Evolutionary conservation across 2,797 vertebrate genomes (phyloP), one percentile per base, ranked within the genome.

Genomic region (Coracias cyanogaster): DNA sequence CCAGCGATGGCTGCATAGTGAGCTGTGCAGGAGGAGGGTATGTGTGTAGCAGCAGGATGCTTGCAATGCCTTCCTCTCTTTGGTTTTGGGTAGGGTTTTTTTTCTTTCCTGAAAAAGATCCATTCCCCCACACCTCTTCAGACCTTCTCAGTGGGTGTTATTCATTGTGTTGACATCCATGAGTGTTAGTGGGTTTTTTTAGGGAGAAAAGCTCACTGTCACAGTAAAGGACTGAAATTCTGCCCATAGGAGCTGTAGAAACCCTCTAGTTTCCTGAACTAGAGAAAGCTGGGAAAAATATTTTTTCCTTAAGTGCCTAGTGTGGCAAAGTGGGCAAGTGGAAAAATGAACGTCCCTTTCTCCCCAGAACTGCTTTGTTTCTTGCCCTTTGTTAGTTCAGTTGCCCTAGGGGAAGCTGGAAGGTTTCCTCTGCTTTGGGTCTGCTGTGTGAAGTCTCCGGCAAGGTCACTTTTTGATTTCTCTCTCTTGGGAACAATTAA

Each of bases 381-480:
- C 80, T 94, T 91, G 48, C 71, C 58, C 55, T 86, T 64, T 94
- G 73, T 92, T 77, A 54, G 52, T 79, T 92, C 76, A 8, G 7
- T 60, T 86, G 72, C 49, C 54, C 82, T 80, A 71, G 54, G 74
- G 72, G 79, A 91, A 67, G 54, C 84, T 96, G 61, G 37, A 83
- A 74, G 62, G 41, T 92, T 93, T 94, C 89, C 82, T 92, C 77
- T 82, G 48, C 60, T 90, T 54, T 48, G 58, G 86, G 31, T 41
- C 58, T 88, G 66, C 66, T 84, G 18, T 91, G 62, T 82, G 64
- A 94, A 84, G 66, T 86, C 73, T 90, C 33, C 60, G 74, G 80
- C 45, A 62, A 60, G 45, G 70, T 90, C 80, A 55, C 22, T 76
- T 76, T 35, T 76, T 88, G 37, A 70, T 65, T 79, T 83, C n/a